Base-by-base conservation (phyloP, 2,888 invertebrate species). In the Rotaria magnacalcarata region DNA sequence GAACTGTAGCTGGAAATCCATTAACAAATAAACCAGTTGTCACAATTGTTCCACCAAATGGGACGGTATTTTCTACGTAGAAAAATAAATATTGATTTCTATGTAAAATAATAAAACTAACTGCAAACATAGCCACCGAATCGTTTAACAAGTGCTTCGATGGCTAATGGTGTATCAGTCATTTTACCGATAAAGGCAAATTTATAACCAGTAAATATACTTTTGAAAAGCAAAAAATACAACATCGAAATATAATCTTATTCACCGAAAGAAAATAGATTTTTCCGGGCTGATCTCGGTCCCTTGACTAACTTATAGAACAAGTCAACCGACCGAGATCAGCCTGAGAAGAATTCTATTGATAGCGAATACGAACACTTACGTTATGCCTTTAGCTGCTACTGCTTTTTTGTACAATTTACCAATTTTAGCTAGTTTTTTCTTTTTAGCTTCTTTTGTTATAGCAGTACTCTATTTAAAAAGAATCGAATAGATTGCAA, bases 121-220 rank as follows among this genome's bases (percentile, higher is more conserved):
- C 67, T 67, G 34, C 67, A 67, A 67, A 67, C 16, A 34, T 34
- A 14, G 34, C 86, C 89, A 74, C 88, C 88, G 88, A 89, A 89
- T 84, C 88, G 88, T 21, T 85, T 56, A 14, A 88, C 87, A 47
- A 89, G 86, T 8, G 88, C 87, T 47, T 87, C 67, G 87, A 89
- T 87, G 24, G 88, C 87, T 34, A 87, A 87, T 75, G 88, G 88
- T 10, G 87, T 87, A 5, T 85, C 86, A 27, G 52, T 24, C 84
- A 89, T 88, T 67, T 86, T 87, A 27, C 89, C 89, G 75, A 88
- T 87, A 84, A 88, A 88, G 85, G 87, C 87, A 27, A 89, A 86
- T 24, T 84, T 87, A 14, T 87, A 60, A 6, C 87, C 87, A 52
- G 87, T 86, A 19, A 89, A 88, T 14, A 88, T 87, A 11, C 89